Percentiles rank a stretch among this genome's conserved stretches.
Evolutionary conservation across 2,113 vertebrate genomes (phyloP).

Genomic region (Bubo blakistoni): DNA sequence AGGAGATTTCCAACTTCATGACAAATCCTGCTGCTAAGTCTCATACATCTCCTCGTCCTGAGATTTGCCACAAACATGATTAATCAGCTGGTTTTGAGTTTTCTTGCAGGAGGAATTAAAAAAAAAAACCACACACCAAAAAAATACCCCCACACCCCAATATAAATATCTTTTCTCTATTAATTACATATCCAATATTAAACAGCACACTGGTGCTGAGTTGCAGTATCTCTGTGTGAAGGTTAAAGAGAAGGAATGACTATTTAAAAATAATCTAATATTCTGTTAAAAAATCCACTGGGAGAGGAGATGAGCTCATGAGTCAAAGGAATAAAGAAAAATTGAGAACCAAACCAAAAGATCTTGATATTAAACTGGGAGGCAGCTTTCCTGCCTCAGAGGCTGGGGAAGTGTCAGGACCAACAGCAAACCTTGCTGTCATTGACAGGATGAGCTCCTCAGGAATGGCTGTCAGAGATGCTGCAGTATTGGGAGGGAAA

Average conservation of each 20-base stretch:
- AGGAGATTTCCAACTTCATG: neutral
- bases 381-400: neutral
- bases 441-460: neutral
- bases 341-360: neutral
- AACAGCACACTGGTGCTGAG: conserved; percentile 29
- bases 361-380: neutral
- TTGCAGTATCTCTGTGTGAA: conserved; percentile 8
- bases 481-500: neutral
- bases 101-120: neutral
- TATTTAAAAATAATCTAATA: conserved; percentile 54
- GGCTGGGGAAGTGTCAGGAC: neutral
- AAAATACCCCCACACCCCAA: neutral
- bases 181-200: conserved; percentile 59
- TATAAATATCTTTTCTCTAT: conserved; percentile 21
- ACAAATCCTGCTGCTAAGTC: conserved; percentile 25
- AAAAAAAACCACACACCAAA: neutral
- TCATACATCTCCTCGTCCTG: neutral
- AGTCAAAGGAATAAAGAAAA: neutral
- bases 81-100: conserved; percentile 42
- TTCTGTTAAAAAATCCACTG: neutral
- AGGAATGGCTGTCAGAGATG: neutral
- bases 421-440: neutral
- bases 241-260: neutral
- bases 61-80: conserved; percentile 39
- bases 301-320: neutral